These are phyloP conservation scores for Diadromus collaris DNA, from an alignment of 2,888 invertebrate species.

Conservation along the genomic window DNA sequence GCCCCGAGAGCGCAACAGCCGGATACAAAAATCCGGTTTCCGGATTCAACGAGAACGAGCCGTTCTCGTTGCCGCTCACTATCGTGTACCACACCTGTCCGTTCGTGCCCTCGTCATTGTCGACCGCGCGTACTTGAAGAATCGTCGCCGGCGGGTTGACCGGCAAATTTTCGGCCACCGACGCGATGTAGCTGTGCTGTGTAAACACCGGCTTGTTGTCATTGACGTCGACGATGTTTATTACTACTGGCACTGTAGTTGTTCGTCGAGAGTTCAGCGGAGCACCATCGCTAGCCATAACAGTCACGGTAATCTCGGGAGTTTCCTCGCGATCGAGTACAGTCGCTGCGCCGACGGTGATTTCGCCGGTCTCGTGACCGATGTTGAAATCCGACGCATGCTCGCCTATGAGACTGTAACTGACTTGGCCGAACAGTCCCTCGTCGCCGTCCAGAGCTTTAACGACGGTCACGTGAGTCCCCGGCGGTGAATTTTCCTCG, in stretches of 20 bases:
- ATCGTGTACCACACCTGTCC: conserved; percentile 90
- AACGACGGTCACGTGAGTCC: conserved; percentile 87
- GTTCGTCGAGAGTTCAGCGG: conserved; percentile 86
- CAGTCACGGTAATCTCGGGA: conserved; percentile 87
- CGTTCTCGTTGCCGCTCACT: conserved; percentile 84
- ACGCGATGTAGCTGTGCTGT: conserved; percentile 88
- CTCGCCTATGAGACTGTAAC: conserved; percentile 89
- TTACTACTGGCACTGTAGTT: conserved; percentile 89
- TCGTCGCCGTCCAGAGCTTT: conserved; percentile 90
- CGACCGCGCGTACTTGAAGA: conserved; percentile 86
- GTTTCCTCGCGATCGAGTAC: conserved; percentile 90
- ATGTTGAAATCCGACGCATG: conserved; percentile 88
- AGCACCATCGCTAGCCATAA: conserved; percentile 91
- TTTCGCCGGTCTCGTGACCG: conserved; percentile 86
- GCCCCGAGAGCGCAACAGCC: conserved; percentile 86
- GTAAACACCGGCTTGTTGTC: conserved; percentile 93
- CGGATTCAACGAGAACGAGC: conserved; percentile 88
- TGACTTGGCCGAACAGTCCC: conserved; percentile 88
- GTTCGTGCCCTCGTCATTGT: conserved; percentile 90
- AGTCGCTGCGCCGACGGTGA: conserved; percentile 87
- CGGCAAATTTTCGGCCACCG: conserved; percentile 91
- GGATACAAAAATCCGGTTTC: conserved; percentile 92
- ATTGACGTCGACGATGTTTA: conserved; percentile 92
- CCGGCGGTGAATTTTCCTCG: conserved; percentile 88
- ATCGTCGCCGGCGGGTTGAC: conserved; percentile 91